Base-by-base conservation (phyloP, 2,797 vertebrate species). In the Platyrinchus mystaceus region DNA sequence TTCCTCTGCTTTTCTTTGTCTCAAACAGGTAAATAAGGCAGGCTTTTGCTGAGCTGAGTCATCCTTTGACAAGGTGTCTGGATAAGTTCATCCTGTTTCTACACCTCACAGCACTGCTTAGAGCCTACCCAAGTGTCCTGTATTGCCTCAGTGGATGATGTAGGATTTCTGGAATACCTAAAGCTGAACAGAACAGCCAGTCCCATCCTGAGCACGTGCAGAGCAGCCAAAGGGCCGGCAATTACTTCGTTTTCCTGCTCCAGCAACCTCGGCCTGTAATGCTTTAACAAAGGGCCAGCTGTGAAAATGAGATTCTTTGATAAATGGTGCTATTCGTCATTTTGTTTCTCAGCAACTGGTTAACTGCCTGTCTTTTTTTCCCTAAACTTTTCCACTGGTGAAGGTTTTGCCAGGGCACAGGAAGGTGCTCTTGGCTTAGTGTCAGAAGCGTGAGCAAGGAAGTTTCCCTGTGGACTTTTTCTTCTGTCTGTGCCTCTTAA, bases 291-390 rank as follows among this genome's bases (percentile, higher is more conserved):
- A 93, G 27, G 27, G 8, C 52, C 77, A 94, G 77, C 67, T 96
- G 85, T 84, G 53, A 85, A 81, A 95, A 90, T 79, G 8, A 86
- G 52, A 44, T 63, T 90, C 83, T 90, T 90, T 95, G 89, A 81
- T 60, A 74, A 88, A 79, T 39, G 3, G 9, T 63, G 18, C 49
- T 63, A 70, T 84, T 79, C 0, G 0, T 85, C 28, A 5, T 53
- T 75, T 86, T 89, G 47, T 76, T 86, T 63, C 80, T 88, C 17
- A 13, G 39, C n/a, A 91, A 30, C 64, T 84, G 68, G 55, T 67
- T 86, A 79, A 84, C 32, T 73, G 32, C 12, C 8, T 84, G 62
- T 63, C 52, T 60, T 75, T 73, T 68, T 67, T 59, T 5, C 49
- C 49, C 37, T 43, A 68, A 79, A 69, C 53, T 89, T 92, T 94